These are phyloP conservation scores for Sussaba pulchella DNA, from an alignment of 2,888 invertebrate genomes.

Conservation along the genomic window DNA sequence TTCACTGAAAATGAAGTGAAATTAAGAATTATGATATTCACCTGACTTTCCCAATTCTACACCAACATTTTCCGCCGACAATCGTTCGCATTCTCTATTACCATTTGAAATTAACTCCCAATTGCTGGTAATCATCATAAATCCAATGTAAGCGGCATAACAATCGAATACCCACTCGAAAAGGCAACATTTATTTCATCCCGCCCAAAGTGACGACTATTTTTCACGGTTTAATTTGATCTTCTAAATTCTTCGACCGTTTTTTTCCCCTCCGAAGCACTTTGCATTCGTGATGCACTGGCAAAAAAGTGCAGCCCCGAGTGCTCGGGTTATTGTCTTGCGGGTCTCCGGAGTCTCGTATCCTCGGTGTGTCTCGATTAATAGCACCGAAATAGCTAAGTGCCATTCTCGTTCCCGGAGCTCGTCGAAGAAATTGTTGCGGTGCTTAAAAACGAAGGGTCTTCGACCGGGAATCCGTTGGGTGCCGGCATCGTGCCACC, in stretches of 20 bases:
- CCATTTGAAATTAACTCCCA: background rate
- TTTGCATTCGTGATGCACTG: slow-evolving; percentile 53
- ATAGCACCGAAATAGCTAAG: slow-evolving; percentile 70
- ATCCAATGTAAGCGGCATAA: background rate
- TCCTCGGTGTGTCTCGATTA: slow-evolving; percentile 71
- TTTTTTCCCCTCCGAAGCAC: slow-evolving; percentile 40
- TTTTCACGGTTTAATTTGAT: slow-evolving; percentile 4
- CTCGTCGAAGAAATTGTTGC: slow-evolving; percentile 50
- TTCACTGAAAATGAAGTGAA: too few species aligned
- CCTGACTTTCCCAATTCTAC: too few species aligned
- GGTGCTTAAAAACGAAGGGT: slow-evolving; percentile 56
- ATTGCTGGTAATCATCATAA: background rate
- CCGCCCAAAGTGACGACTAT: background rate
- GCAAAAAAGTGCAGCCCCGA: slow-evolving; percentile 40
- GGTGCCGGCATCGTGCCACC: slow-evolving; percentile 18
- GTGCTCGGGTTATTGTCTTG: slow-evolving; percentile 63
- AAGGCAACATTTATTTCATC: background rate
- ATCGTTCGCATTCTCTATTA: background rate
- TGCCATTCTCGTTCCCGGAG: slow-evolving; percentile 45
- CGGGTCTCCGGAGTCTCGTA: slow-evolving; percentile 74
- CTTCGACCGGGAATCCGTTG: slow-evolving; percentile 42
- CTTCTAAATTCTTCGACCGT: slow-evolving; percentile 11
- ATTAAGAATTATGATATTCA: too few species aligned
- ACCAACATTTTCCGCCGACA: too few species aligned
- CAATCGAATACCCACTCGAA: background rate